Evolutionary conservation across 2,888 invertebrate genomes (phyloP), one percentile per base, ranked within the genome.

Genomic region (Microctonus brassicae): DNA sequence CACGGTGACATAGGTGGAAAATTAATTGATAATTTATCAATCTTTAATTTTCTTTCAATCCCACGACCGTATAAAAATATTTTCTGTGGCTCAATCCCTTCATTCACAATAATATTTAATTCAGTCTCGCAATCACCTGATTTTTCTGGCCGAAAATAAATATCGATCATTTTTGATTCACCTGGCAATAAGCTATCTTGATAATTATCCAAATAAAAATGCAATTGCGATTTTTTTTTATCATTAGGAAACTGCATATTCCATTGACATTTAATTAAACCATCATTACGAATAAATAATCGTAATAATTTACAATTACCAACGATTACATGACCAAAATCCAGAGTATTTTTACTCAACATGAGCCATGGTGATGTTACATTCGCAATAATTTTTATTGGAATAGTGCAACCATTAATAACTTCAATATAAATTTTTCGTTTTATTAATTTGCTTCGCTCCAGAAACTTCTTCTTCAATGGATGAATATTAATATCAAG

Each of bases 1-100:
- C 92, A 92, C 0, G 93, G 93, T 69, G 93, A 83, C 0, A 91
- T 89, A 0, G 93, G 91, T 4, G 90, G 88, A 83, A 94, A 94
- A 72, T 84, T 87, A 34, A 94, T 87, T 5, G 85, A 84, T 0
- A 88, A 83, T 7, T 90, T 89, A 61, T 88, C 88, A 5, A 92
- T 85, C 61, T 88, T 89, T 53, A 92, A 87, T 63, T 86, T 88
- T 1, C 91, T 90, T 66, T 90, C 84, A n/a, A 90, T 82, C 0
- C 91, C 91, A 72, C 88, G 85, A 3, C 92, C 92, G 26, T 79
- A 84, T 58, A 92, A 83, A 17, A 87, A 87, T 68, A 92, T 87
- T 1, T 82, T 84, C 80, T 89, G 81, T 76, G 85, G 85, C 65
- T 88, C 89, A 1, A 89, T 87, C 79, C 91, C 90, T 87, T 90